Evolutionary conservation across 2,888 invertebrate genomes (phyloP), one percentile per base, ranked within the genome.

Genomic region (Nomada fucata): DNA sequence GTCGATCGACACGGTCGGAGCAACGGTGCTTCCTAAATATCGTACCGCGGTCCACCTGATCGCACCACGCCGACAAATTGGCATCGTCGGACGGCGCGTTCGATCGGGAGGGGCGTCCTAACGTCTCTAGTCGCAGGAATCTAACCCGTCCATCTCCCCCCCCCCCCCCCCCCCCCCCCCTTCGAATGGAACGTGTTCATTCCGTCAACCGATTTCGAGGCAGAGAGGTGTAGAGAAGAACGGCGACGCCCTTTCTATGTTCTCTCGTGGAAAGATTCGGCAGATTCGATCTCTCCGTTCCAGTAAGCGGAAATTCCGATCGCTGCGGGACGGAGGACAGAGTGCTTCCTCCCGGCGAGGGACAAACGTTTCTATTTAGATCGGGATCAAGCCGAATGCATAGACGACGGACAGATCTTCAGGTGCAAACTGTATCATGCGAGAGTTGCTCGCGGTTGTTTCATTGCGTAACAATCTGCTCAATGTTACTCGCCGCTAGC

Each of bases 381-480:
- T 42, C 9, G n/a, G 10, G 52, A 63, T 26, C 10, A 18, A 44
- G 15, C 5, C 36, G 18, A 36, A 59, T n/a, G 23, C 18, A 23
- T 55, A 23, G 50, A 57, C 13, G 18, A 55, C 18, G 18, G 29
- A 55, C 18, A 20, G 29, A 42, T 68, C 53, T 47, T 61, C 64
- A 13, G 15, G 20, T 44, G 23, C 29, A 65, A 70, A 80, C 7
- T 47, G 59, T 59, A 60, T 69, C 69, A 69, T 73, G 76, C 67
- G 60, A 42, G 70, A 73, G 61, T 65, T 42, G 61, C 20, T 61
- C 55, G 52, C 36, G 29, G 29, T 47, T 20, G 60, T 77, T 76
- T 73, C 50, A 57, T 76, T 80, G 71, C 70, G 64, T 60, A 74
- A 79, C 76, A 60, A 69, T 74, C 68, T 64, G 79, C 52, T 75